A percentile compares a stretch with the other conserved stretches of the same genome.
These are phyloP conservation scores for Julus scanicus DNA, from an alignment of 2,888 invertebrate species.

Conservation along the genomic window DNA sequence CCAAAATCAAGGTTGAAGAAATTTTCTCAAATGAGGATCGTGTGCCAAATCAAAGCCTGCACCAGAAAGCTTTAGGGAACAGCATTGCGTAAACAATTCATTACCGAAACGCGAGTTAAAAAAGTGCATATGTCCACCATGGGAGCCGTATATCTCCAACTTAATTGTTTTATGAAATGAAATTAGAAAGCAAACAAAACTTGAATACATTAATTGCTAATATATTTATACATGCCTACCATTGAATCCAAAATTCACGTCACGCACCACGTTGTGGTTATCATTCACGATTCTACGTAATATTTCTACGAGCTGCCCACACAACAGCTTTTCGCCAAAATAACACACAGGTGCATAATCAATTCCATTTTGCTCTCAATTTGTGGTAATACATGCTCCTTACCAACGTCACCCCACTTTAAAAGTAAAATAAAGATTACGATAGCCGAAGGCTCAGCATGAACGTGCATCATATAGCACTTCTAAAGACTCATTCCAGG, in stretches of 20 bases:
- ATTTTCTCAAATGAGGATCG: too few species aligned
- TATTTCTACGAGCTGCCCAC: constrained; percentile 40
- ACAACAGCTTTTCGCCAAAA: constrained; percentile 24
- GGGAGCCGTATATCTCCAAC: background rate
- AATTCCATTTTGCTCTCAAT: constrained; percentile 28
- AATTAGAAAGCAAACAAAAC: background rate
- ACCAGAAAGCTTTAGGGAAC: background rate
- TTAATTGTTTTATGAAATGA: constrained; percentile 36
- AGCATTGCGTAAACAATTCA: background rate
- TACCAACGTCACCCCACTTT: constrained; percentile 20
- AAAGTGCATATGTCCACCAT: background rate
- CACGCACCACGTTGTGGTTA: constrained; percentile 1
- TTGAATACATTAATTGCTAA: background rate
- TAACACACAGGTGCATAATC: constrained; percentile 37
- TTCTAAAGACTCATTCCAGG: background rate
- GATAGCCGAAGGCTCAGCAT: background rate
- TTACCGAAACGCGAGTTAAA: background rate
- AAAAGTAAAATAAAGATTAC: background rate
- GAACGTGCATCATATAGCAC: background rate
- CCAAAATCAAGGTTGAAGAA: too few species aligned
- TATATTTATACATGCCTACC: background rate
- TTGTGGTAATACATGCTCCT: background rate
- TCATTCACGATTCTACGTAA: constrained; percentile 12
- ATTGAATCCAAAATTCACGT: background rate
- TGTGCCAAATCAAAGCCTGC: background rate